Base-by-base conservation (phyloP, 1,140 invertebrate species). In the Drosophila rufa region DNA sequence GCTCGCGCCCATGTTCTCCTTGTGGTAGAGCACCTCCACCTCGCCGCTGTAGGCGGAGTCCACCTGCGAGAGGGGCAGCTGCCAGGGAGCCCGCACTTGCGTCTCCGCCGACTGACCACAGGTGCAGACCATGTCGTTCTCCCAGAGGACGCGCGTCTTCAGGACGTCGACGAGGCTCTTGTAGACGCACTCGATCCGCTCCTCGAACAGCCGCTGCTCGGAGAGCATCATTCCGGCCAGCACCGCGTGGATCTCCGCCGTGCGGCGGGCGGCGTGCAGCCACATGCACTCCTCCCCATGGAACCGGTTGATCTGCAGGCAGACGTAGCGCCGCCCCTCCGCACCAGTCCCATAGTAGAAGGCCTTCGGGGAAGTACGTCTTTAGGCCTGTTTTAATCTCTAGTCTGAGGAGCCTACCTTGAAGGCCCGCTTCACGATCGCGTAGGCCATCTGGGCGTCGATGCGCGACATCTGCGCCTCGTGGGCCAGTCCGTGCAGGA, bases 371-470 rank as follows among this genome's bases (percentile, higher is more conserved):
- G 0, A 9, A 57, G 5, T 4, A 19, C 19, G 5, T 4, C 7
- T 3, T 15, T 9, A 9, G 3, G 27, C 14, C 15, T 8, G 0
- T 2, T 12, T 3, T 4, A 6, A 7, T 19, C 4, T 8, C 6
- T 1, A 2, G 6, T 22, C 7, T 9, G 12, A 12, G 1, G 0
- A 19, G 1, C 25, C 40, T 27, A 66, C 62, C 57, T 64, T 76
- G 7, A 92, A 92, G 15, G 81, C 91, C 2, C 89, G 57, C 33
- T 92, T 92, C 0, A 79, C 76, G 15, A 92, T 92, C 0, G 91
- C 80, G 45, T 82, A 92, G 2, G 90, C 77, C 45, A 92, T 45
- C 9, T 92, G 91, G 7, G 82, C 58, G 8, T 92, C 91, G 17
- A 84, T 81, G 9, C 89, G 80, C 5, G 53, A 65, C 89, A 92